Evolutionary conservation across 23 tunicate species (phyloP).

Genomic region (Aplidium turbinatum): DNA sequence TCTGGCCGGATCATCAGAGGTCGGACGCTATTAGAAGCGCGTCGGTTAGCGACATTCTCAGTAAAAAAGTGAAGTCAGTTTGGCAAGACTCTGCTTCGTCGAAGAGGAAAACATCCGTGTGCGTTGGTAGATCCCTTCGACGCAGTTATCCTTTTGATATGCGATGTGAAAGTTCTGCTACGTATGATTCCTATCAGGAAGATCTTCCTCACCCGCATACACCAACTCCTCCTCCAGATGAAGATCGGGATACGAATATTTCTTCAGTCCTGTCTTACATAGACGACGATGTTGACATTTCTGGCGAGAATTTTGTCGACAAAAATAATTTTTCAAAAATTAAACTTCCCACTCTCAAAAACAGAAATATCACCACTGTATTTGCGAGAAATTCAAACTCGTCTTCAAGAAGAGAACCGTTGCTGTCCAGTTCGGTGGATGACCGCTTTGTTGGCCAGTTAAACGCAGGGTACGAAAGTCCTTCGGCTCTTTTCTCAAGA

Average conservation of each 20-base stretch:
- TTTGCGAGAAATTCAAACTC: too few species aligned
- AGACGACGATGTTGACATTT: neutral
- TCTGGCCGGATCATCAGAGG: conserved; percentile 37
- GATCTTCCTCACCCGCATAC: conserved; percentile 56
- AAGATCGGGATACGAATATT: neutral
- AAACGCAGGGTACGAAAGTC: too few species aligned
- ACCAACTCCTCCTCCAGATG: conserved; percentile 62
- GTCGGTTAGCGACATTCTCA: neutral
- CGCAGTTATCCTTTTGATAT: neutral
- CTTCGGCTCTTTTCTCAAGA: too few species aligned
- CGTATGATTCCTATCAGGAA: neutral
- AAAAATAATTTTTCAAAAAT: neutral
- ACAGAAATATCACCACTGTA: neutral
- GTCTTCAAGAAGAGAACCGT: too few species aligned
- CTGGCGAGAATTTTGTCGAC: conserved; percentile 5
- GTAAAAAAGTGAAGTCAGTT: neutral
- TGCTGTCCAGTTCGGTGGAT: too few species aligned
- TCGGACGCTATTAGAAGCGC: neutral
- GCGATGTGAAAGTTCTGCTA: neutral
- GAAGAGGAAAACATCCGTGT: neutral
- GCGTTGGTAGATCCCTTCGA: neutral
- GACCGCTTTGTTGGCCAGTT: too few species aligned
- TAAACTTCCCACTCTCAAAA: neutral
- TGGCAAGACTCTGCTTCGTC: neutral
- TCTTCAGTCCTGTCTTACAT: neutral